Evolutionary conservation across 1,140 invertebrate species (phyloP), one percentile per base, ranked within the genome.

Genomic region (Paraescarpia echinospica): DNA sequence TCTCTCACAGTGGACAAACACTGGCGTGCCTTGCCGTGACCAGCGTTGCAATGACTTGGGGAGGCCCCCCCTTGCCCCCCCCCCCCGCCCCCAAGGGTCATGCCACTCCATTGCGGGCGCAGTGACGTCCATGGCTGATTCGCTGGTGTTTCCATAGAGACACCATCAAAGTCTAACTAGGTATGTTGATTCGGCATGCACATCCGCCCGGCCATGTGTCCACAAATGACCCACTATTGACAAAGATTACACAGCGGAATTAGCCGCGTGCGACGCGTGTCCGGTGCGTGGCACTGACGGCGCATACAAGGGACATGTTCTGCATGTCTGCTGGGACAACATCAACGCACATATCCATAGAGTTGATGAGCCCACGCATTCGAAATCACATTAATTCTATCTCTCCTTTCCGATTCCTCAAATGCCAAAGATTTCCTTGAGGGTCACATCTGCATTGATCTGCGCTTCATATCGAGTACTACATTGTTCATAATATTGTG

Each of bases 111-210:
- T 18, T 27, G 59, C 59, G 4, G 18, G 22, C 41, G 59, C 59
- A 77, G 12, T 77, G 59, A 77, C 59, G 59, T 77, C 59, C 59
- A 5, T 77, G 59, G 59, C 59, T 77, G 59, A 77, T 77, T 77
- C 27, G 59, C 59, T 77, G 59, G 59, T 77, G 59, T 77, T 77
- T 77, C 59, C 59, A 77, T 77, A 77, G 59, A 14, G 59, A 77
- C 59, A 77, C 59, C 59, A 77, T 77, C 59, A 77, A 77, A 77
- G 59, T 77, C 59, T 77, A 77, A 77, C 59, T 77, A 77, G 59
- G 59, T 6, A 77, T 77, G 59, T 77, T 77, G 59, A 77, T 77
- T 77, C 59, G 59, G 59, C 59, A 77, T 77, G 59, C 22, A 27
- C 59, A 77, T 77, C 59, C 4, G 59, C 59, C 41, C 59, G 27